Evolutionary conservation across 2,797 vertebrate species (phyloP), one percentile per base, ranked within the genome.

Genomic region (Dermochelys coriacea): DNA sequence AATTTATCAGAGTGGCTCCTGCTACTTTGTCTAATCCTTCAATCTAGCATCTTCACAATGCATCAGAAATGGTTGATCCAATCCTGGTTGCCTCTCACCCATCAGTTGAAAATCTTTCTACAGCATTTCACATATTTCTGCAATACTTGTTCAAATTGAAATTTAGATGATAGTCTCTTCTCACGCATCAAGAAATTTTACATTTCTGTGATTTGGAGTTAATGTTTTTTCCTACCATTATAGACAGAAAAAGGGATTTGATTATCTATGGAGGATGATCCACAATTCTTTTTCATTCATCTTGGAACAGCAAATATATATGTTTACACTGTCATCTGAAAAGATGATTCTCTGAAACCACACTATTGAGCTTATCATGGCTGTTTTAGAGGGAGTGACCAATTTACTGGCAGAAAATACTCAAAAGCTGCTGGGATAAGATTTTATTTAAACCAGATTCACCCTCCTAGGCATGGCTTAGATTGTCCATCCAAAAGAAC

Each of bases 271-370:
- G 91, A 95, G 75, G 51, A 91, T 93, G 94, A 97, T 94, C 92
- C 89, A 95, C 88, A 91, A 85, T 84, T 92, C 90, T 91, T 94
- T 92, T 96, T 94, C 82, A 94, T 97, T 96, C 96, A 88, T 95
- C 64, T 88, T 91, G 94, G 93, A 95, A 98, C 93, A 97, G 71
- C n/a, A 97, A 97, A 97, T 95, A 80, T 96, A 61, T 94, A 88
- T 96, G 90, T 96, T 98, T 97, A 97, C 90, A 89, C 68, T 96
- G 94, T 95, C 96, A 96, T 94, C 89, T 93, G 92, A 96, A 96
- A 95, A 96, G 94, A 95, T 89, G 95, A 91, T 94, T 96, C 91
- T 83, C 84, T 90, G 89, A 96, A 96, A 97, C 85, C 27, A 77
- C 83, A 92, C 87, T 95, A 95, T 88, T 93, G 95, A 97, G 94